Conservation (phyloP, 2,888 invertebrate genomes). For the Philhelius pedissequus region DNA sequence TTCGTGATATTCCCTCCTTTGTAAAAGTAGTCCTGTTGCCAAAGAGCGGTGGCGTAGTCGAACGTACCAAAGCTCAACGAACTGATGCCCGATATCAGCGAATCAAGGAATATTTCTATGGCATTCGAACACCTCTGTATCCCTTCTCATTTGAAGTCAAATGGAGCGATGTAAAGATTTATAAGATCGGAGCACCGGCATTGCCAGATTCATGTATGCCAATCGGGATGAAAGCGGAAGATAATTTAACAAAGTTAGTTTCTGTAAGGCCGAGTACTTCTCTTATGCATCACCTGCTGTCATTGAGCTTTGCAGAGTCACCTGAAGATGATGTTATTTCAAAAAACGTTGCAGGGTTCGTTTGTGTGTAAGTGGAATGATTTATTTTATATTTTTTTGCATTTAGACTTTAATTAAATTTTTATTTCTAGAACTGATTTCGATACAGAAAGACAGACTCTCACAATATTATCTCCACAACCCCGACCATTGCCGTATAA, state of each 20-base stretch:
- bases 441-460: constrained; percentile 90
- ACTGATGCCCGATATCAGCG: constrained; percentile 88
- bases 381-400: background rate
- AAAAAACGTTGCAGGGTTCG: constrained; percentile 93
- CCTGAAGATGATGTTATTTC: constrained; percentile 91
- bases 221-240: constrained; percentile 94
- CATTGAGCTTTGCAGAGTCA: constrained; percentile 91
- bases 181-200: constrained; percentile 95
- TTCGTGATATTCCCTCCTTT: constrained; percentile 94
- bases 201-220: constrained; percentile 98
- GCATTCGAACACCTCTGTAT: constrained; percentile 88
- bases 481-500: constrained; percentile 95
- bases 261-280: constrained; percentile 87
- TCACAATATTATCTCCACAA: constrained; percentile 95
- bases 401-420: background rate
- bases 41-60: constrained; percentile 98
- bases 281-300: constrained; percentile 92
- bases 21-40: constrained; percentile 95
- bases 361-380: constrained; percentile 89
- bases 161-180: constrained; percentile 92
- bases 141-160: constrained; percentile 97
- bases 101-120: constrained; percentile 97
- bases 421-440: constrained; percentile 88
- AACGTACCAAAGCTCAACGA: constrained; percentile 86
- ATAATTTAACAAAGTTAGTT: constrained; percentile 94